Conservation (phyloP, 2,888 invertebrate species). For the Eilema griseolum region DNA sequence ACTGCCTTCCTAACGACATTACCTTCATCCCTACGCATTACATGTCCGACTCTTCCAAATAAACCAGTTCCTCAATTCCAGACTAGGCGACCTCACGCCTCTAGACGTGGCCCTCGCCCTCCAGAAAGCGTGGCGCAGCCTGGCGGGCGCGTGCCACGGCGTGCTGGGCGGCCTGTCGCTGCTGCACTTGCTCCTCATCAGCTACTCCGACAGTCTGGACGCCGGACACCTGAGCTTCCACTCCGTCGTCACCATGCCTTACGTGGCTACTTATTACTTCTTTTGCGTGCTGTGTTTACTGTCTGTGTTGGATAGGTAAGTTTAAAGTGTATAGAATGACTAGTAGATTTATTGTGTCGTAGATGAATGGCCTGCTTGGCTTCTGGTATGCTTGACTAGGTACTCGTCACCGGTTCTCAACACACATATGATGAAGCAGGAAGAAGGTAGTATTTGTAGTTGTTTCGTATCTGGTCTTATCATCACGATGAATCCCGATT, state of each 20-base stretch:
- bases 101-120: conserved; percentile 84
- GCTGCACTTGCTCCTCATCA: conserved; percentile 87
- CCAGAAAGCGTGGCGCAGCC: conserved; percentile 83
- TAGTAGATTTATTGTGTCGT: background rate
- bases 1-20: no score
- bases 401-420: no score
- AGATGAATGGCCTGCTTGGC: no score
- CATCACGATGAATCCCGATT: no score
- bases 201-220: conserved; percentile 82
- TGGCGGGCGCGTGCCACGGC: conserved; percentile 87
- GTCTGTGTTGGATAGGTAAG: conserved; percentile 88
- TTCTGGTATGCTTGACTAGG: no score
- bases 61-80: conserved; percentile 47
- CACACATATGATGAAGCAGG: no score
- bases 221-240: conserved; percentile 82
- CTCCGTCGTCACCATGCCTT: conserved; percentile 82
- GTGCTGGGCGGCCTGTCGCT: conserved; percentile 87
- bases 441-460: no score
- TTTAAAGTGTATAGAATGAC: conserved; percentile 9
- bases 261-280: conserved; percentile 86
- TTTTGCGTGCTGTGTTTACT: conserved; percentile 87
- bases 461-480: no score
- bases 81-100: conserved; percentile 80
- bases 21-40: no score
- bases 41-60: no score